Evolutionary conservation across 2,888 invertebrate species (phyloP), one percentile per base, ranked within the genome.

Genomic region (Frankliniella fusca): DNA sequence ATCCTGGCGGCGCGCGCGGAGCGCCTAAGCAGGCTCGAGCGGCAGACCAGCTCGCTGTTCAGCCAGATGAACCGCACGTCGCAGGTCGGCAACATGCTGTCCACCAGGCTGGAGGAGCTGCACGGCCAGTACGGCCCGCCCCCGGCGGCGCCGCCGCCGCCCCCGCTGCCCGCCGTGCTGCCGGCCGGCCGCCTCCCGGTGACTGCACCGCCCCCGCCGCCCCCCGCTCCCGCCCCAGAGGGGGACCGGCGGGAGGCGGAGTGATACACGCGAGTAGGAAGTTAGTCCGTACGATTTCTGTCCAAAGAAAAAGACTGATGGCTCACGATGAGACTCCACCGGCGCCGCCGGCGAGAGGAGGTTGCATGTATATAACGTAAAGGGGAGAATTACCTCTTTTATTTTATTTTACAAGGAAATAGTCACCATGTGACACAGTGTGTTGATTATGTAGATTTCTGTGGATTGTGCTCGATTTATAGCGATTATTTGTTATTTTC

Each of bases 11-110:
- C 80, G 27, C 80, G 80, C 38, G 48, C 76, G 20, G 82, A 81
- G 81, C 80, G 81, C 23, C 48, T 50, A 11, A 81, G 82, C 80
- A n/a, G 48, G 2, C 81, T 83, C 82, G 84, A 82, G 82, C 82
- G 83, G 76, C 82, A 83, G 49, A 83, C 82, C 80, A 70, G 82
- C 70, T 81, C 83, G 2, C 83, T 84, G 82, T 94, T 95, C 81
- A 92, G 91, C 84, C 94, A 93, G 88, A 93, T 95, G 61, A 91
- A 92, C 82, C 92, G 93, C 84, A 95, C 95, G 0, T 93, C 92
- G 0, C 91, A 91, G 48, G 92, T 93, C 86, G 93, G 94, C 70
- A 92, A 92, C 0, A 92, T 91, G 83, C 91, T 95, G 80, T 91
- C 93, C 84, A 92, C 92, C 83, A 93, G 94, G 87, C 88, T 95